Evolutionary conservation across 92 coral and sea anemone genomes (phyloP).

Genomic region (Virgularia gustaviana): DNA sequence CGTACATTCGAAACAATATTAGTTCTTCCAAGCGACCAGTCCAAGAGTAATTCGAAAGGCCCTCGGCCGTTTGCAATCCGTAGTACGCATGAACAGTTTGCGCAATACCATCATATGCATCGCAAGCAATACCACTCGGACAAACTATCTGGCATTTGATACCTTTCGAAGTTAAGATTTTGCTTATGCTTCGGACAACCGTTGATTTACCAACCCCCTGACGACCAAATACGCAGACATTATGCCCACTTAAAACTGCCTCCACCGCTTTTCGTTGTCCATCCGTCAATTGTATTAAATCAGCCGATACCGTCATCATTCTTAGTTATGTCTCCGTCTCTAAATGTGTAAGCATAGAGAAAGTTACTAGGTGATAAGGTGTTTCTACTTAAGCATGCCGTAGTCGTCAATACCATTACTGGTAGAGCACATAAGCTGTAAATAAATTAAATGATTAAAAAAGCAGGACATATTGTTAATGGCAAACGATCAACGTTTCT

Average conservation of each 20-base stretch:
- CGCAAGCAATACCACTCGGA: constrained; percentile 9
- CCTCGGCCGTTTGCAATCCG: constrained; percentile 11
- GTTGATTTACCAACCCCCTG: neutral
- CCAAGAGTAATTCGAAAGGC: neutral
- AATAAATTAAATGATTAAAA: too few relatives aligned
- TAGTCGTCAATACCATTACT: too few relatives aligned
- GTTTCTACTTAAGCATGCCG: too few relatives aligned
- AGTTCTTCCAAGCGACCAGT: neutral
- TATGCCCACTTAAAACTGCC: neutral
- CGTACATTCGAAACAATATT: neutral
- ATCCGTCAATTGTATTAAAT: neutral
- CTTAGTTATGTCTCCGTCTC: too few relatives aligned
- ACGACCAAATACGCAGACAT: neutral
- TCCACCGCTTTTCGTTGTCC: neutral
- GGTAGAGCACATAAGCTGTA: too few relatives aligned
- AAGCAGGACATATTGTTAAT: too few relatives aligned
- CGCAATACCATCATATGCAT: neutral
- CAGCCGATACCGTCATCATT: too few relatives aligned
- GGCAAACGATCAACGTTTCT: too few relatives aligned
- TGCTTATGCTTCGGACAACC: neutral
- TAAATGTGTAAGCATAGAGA: too few relatives aligned
- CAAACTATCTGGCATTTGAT: neutral
- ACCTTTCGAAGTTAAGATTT: neutral
- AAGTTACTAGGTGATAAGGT: too few relatives aligned
- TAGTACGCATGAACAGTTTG: neutral